Evolutionary conservation across 2,888 invertebrate genomes (phyloP), one percentile per base, ranked within the genome.

Genomic region (Ichneumoninae sp.): DNA sequence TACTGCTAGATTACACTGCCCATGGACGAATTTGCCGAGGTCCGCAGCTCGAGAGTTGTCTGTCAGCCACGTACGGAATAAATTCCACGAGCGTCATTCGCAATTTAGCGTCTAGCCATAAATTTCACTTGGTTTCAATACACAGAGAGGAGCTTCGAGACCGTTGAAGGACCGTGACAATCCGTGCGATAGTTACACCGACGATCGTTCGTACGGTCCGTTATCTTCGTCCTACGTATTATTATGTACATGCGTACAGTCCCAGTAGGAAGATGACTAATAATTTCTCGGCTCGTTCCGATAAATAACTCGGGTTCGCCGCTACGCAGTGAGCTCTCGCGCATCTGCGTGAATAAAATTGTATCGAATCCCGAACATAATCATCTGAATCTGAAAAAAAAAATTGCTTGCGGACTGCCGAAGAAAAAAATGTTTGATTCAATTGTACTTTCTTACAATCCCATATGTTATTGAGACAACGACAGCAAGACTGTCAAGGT

Each of bases 51-150:
- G 26, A 47, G 44, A 7, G 16, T 16, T 13, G 22, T 54, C 36
- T 66, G 54, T 54, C 22, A 44, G 10, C 76, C 54, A 68, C 68
- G 66, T 76, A 40, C 40, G 66, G 33, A 54, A 68, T 40, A 40
- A 68, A 68, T 76, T 68, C 40, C 26, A 36, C 66, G n/a, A n/a
- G 13, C 26, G 52, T 66, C 52, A 26, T 22, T 52, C 26, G 76
- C 66, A 76, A 76, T 62, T 36, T 36, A 54, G 54, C 50, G 57
- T 68, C 40, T 36, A 44, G 54, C 40, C 66, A 76, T 76, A 76
- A 76, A 76, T 76, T 76, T 68, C 66, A 76, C 66, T 76, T 76
- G 68, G 54, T 54, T 16, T n/a, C n/a, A 8, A 50, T 66, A 33
- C 26, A 22, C 26, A 13, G 10, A 57, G 22, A 13, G 8, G 19